Base-by-base conservation (phyloP, 2,113 vertebrate genomes). In the Planiliza haematocheilus region DNA sequence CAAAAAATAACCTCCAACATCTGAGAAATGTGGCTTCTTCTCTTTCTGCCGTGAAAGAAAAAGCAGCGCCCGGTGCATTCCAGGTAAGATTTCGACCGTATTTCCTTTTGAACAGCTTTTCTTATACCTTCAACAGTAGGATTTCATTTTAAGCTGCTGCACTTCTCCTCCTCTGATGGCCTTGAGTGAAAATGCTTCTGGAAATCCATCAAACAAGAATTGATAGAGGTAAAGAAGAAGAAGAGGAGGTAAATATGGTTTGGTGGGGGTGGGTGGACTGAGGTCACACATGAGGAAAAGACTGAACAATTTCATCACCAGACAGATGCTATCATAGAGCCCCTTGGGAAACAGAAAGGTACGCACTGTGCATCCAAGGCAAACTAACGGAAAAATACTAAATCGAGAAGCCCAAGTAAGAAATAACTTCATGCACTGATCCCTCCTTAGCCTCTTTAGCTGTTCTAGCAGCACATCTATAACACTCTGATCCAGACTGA, bases 291-390 rank as follows among this genome's bases (percentile, higher is more conserved):
- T 10, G 5, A 62, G 50, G 39, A 74, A 38, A n/a, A 73, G 24
- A 60, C 21, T 10, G 8, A 74, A 66, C 53, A 60, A 48, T 79
- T 49, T 79, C 70, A 60, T 60, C 81, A 69, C 53, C 70, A 66
- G 53, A 70, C 55, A 67, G 76, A 84, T 71, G 61, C 66, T 79
- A 67, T 79, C 64, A 56, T 34, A 20, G 18, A 43, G 50, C 16
- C 63, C 24, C 53, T 21, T 2, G n/a, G 62, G 68, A 42, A 38
- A 74, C 10, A 24, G 14, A 36, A 17, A 18, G 30, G 63, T 30
- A 30, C 24, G 24, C 5, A 30, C 24, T 30, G 51, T 56, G 61
- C 38, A 70, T 3, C 9, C 42, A 21, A 81, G 60, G 65, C 13
- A 42, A 46, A 42, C 37, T 42, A 65, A 14, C 60, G 24, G 51